These are phyloP conservation scores for Idris sp. DNA, from an alignment of 1,140 invertebrate genomes.

Conservation along the genomic window DNA sequence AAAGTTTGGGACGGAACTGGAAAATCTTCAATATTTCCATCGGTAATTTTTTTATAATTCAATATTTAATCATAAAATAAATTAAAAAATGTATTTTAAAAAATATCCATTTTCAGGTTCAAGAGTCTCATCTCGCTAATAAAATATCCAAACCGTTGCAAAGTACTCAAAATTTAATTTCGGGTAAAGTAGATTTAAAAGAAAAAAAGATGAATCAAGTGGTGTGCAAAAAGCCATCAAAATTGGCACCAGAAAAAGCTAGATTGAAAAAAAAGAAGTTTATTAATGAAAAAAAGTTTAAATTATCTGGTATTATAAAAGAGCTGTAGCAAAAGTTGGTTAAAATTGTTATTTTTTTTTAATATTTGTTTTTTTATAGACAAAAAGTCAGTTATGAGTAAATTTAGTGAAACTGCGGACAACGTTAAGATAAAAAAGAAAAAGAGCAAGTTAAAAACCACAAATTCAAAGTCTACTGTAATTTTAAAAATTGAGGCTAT, in stretches of 20 bases:
- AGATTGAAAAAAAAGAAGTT: slow-evolving; percentile 10
- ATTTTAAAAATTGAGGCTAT: slow-evolving; percentile 59
- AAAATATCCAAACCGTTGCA: not conserved
- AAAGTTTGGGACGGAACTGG: no score
- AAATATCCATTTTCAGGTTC: not conserved
- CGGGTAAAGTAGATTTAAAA: not conserved
- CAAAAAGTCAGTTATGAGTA: slow-evolving; percentile 26
- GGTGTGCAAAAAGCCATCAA: no score
- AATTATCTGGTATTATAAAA: not conserved
- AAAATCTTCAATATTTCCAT: no score
- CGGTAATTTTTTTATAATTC: no score
- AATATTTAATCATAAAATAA: no score
- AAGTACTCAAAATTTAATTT: not conserved
- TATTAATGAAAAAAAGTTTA: not conserved
- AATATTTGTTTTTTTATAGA: slow-evolving; percentile 9
- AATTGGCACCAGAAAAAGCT: not conserved
- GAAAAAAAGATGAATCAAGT: not conserved
- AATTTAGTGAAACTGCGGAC: slow-evolving; percentile 6
- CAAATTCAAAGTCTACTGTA: slow-evolving; percentile 67
- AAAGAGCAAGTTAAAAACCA: slow-evolving; percentile 58
- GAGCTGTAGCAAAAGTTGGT: not conserved
- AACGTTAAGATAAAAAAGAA: slow-evolving; percentile 47
- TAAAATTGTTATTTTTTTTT: not conserved
- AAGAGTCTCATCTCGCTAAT: not conserved
- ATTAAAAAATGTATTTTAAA: no score